Conservation (phyloP, 2,797 vertebrate genomes). For the Poeciliopsis infans region DNA sequence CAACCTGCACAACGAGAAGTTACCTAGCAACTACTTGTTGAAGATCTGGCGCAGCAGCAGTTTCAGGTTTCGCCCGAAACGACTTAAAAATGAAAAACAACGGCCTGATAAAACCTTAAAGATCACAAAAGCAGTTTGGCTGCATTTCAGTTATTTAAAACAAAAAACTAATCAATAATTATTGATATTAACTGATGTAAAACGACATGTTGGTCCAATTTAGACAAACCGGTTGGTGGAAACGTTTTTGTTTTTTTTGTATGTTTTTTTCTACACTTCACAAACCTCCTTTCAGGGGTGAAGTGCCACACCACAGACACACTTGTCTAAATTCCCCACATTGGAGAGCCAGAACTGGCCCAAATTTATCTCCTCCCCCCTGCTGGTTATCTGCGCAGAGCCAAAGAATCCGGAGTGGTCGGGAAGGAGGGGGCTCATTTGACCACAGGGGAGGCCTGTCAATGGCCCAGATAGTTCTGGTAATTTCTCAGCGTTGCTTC, state of each 20-base stretch:
- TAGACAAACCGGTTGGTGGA: not conserved
- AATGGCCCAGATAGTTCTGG: slow-evolving; percentile 85
- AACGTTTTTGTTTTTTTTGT: not conserved
- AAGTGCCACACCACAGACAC: slow-evolving; percentile 40
- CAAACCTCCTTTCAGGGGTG: slow-evolving; percentile 30
- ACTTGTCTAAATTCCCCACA: slow-evolving; percentile 51
- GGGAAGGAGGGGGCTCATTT: slow-evolving; percentile 60
- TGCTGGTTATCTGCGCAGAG: slow-evolving; percentile 64
- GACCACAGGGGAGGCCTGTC: slow-evolving; percentile 83
- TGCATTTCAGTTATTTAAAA: too few species aligned
- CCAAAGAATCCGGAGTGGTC: slow-evolving; percentile 39
- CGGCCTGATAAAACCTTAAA: too few species aligned
- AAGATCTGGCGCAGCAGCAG: too few species aligned
- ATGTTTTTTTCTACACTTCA: not conserved
- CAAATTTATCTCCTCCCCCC: slow-evolving; percentile 59
- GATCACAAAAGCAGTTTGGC: too few species aligned
- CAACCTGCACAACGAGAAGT: too few species aligned
- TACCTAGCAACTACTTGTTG: too few species aligned
- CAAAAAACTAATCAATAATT: too few species aligned
- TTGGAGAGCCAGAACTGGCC: slow-evolving; percentile 34
- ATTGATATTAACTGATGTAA: too few species aligned
- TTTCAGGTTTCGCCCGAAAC: too few species aligned
- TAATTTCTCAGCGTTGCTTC: slow-evolving; percentile 75
- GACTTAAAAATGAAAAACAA: too few species aligned
- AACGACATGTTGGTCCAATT: not conserved